phyloP scores from a whole-genome alignment of 2,888 invertebrate species.

The Bellardia pandia region DNA sequence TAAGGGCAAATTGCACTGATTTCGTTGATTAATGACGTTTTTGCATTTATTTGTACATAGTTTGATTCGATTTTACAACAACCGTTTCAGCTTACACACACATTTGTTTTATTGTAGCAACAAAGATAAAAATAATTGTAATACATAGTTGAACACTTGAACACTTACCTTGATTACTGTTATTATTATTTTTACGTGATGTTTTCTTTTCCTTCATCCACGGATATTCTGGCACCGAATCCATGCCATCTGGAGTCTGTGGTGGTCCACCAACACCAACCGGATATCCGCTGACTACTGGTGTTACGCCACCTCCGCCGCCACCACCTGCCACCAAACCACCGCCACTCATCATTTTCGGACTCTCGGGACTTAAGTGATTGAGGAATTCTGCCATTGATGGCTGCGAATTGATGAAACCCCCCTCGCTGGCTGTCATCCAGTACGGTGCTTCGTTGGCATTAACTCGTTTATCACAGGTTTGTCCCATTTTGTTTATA shows the following conservation, averaged over 20 bases:
- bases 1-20: slow-evolving; percentile 82
- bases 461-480: slow-evolving; percentile 84
- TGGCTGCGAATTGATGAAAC: slow-evolving; percentile 97
- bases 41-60: slow-evolving; percentile 73
- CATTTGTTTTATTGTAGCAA: neutral
- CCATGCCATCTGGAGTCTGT: slow-evolving; percentile 85
- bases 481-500: slow-evolving; percentile 82
- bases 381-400: slow-evolving; percentile 98
- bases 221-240: slow-evolving; percentile 95
- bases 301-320: slow-evolving; percentile 46
- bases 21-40: slow-evolving; percentile 82
- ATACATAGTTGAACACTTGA: too few species aligned
- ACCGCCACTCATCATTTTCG: slow-evolving; percentile 88
- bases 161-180: slow-evolving; percentile 90
- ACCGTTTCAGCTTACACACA: neutral
- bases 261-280: slow-evolving; percentile 79
- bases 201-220: slow-evolving; percentile 99
- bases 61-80: slow-evolving; percentile 62
- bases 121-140: slow-evolving; percentile 44
- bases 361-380: slow-evolving; percentile 88
- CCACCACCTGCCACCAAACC: slow-evolving; percentile 82
- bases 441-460: slow-evolving; percentile 82
- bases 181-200: slow-evolving; percentile 93
- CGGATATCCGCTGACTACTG: slow-evolving; percentile 79
- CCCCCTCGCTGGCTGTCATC: slow-evolving; percentile 89